Conservation (phyloP, 2,888 invertebrate genomes). For the Drosophila niveifrons region DNA sequence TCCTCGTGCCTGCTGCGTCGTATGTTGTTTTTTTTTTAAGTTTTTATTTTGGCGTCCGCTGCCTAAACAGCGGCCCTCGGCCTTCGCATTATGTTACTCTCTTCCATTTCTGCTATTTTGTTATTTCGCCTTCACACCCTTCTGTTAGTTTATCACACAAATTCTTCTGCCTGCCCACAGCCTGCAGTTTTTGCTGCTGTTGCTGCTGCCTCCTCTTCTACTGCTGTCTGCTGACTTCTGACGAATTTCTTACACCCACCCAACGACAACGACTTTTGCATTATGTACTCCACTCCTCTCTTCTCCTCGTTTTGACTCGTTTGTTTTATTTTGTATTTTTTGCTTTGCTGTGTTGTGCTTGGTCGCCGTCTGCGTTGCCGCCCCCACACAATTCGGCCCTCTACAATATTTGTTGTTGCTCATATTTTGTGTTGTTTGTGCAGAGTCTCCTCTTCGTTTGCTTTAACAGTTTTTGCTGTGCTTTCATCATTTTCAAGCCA, state of each 20-base stretch:
- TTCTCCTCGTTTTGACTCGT: constrained; percentile 9
- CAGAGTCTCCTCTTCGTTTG: constrained; percentile 58
- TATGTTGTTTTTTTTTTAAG: constrained; percentile 69
- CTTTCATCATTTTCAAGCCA: constrained; percentile 51
- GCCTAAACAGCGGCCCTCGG: constrained; percentile 53
- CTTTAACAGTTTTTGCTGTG: constrained; percentile 52
- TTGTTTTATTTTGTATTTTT: constrained; percentile 18
- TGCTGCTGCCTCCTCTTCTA: constrained; percentile 15
- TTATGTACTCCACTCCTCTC: constrained; percentile 22
- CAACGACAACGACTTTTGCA: constrained; percentile 66
- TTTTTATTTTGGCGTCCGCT: constrained; percentile 74
- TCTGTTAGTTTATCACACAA: constrained; percentile 68
- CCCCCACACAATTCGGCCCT: constrained; percentile 71
- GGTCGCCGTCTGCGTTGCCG: constrained; percentile 56
- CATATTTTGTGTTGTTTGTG: constrained; percentile 46
- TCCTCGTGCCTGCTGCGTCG: constrained; percentile 69
- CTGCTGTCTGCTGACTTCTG: constrained; percentile 52
- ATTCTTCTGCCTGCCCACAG: constrained; percentile 45
- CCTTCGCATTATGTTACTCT: constrained; percentile 32
- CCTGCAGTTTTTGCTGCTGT: constrained; percentile 45
- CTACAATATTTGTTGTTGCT: constrained; percentile 46
- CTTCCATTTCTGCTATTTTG: constrained; percentile 30
- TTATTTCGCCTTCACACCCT: constrained; percentile 61
- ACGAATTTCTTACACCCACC: constrained; percentile 78
- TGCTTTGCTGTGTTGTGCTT: constrained; percentile 43